Percentiles rank a stretch among this genome's conserved stretches.
Conservation (phyloP, 2,113 vertebrate species). For the Dicaeum eximium region DNA sequence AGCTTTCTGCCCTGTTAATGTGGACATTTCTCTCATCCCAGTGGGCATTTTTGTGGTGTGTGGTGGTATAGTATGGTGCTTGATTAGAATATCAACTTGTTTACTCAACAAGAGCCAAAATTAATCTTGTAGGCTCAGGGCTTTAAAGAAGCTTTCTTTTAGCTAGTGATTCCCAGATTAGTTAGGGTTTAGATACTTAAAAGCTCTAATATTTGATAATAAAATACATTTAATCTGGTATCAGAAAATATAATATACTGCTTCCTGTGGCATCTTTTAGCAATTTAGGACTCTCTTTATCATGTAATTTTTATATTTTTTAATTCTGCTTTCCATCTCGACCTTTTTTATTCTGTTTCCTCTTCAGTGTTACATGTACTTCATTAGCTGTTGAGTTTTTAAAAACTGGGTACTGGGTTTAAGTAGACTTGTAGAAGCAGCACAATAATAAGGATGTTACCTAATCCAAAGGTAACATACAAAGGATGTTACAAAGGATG, state of each 20-base stretch:
- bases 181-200: constrained; percentile 62
- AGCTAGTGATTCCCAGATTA: constrained; percentile 65
- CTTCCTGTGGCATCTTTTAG: background rate
- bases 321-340: background rate
- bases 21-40: background rate
- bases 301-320: background rate
- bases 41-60: background rate
- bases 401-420: background rate
- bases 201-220: constrained; percentile 58
- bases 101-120: constrained; percentile 43
- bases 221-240: constrained; percentile 54
- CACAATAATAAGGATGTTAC: background rate
- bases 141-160: constrained; percentile 44
- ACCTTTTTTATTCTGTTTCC: background rate
- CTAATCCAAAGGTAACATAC: background rate
- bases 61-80: background rate
- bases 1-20: background rate
- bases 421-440: background rate
- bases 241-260: background rate
- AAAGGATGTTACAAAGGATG: background rate
- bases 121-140: constrained; percentile 1
- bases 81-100: background rate
- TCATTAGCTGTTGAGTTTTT: background rate
- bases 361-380: background rate
- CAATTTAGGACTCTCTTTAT: background rate